Percentiles rank a stretch among this genome's conserved stretches.
Conservation (phyloP, 2,797 vertebrate genomes). For the Cryptoblepharus egeriae region DNA sequence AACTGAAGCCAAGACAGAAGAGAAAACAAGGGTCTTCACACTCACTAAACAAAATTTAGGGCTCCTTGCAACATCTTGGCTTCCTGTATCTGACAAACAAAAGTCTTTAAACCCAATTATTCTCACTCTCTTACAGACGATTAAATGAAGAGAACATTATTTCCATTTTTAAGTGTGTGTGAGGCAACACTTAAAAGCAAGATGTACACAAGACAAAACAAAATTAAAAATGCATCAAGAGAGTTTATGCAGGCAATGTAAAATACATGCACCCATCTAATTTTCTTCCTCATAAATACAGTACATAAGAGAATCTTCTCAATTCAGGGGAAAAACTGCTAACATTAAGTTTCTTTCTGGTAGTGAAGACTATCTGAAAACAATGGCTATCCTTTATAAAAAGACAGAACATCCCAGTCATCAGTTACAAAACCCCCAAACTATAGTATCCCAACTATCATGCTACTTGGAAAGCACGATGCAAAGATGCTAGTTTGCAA, state of each 20-base stretch:
- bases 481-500: not conserved
- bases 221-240: constrained; percentile 21
- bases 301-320: not conserved
- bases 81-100: not conserved
- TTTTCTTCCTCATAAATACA: not conserved
- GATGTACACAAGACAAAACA: constrained; percentile 20
- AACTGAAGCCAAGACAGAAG: not conserved
- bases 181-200: not conserved
- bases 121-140: not conserved
- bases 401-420: not conserved
- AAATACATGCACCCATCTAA: not conserved
- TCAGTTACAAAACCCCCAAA: not conserved
- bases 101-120: not conserved
- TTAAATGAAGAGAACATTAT: not conserved
- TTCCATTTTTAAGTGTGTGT: constrained; percentile 1
- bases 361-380: not conserved
- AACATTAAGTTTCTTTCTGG: not conserved
- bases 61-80: not conserved
- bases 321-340: not conserved
- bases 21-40: not conserved
- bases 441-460: no score
- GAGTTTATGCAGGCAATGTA: not conserved
- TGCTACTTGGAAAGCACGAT: not conserved
- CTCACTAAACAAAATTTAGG: not conserved
- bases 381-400: not conserved